Conservation (phyloP, 2,113 vertebrate species). For the Stomatorhinus ivindoensis region DNA sequence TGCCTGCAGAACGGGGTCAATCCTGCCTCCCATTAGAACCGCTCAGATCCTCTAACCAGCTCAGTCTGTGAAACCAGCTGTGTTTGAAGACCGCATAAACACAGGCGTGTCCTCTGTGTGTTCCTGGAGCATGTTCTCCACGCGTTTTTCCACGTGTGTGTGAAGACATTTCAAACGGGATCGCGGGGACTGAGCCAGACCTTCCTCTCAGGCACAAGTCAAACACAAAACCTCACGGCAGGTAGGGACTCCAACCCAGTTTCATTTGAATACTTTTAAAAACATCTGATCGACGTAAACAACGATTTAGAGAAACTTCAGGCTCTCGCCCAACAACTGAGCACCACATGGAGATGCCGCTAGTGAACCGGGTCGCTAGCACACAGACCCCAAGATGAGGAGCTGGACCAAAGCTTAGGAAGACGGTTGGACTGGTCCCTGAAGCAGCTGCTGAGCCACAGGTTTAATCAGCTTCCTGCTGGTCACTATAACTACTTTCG, state of each 20-base stretch:
- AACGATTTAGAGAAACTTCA: not conserved
- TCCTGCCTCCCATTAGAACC: not conserved
- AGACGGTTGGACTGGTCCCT: not conserved
- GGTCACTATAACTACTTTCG: not conserved
- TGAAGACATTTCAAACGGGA: not conserved
- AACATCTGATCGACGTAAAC: not conserved
- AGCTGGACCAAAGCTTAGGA: not conserved
- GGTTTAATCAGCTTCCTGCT: not conserved
- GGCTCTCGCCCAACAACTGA: not conserved
- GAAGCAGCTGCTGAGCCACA: not conserved
- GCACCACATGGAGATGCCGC: not conserved
- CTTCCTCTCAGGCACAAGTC: not conserved
- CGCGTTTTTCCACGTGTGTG: not conserved
- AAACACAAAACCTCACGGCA: not conserved
- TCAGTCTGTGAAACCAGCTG: not conserved
- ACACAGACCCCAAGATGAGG: not conserved
- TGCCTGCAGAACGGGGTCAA: not conserved
- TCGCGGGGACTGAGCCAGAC: not conserved
- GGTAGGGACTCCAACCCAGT: not conserved
- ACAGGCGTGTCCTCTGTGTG: not conserved
- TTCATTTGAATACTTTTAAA: not conserved
- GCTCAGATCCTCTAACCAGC: not conserved
- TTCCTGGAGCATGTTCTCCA: not conserved
- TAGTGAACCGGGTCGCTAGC: not conserved
- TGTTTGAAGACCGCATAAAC: not conserved